These are phyloP conservation scores for Temnothorax unifasciatus DNA, from an alignment of 2,888 invertebrate genomes.

Conservation along the genomic window DNA sequence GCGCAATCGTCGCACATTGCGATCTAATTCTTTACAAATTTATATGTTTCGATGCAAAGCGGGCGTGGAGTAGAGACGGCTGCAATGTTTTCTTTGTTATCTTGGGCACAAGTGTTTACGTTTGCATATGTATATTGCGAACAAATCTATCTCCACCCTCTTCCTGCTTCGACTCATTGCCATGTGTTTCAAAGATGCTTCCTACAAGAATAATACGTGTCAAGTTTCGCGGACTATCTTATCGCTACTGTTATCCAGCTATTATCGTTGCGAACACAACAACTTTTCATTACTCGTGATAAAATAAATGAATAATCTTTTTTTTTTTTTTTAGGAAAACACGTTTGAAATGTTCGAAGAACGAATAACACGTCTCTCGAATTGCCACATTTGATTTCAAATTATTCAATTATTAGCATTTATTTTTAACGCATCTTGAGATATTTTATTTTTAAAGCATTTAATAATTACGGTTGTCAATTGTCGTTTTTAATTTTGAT, in stretches of 20 bases:
- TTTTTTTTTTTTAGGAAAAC: neutral
- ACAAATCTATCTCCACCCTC: conserved; percentile 65
- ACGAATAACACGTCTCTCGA: too few species aligned
- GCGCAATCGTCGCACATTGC: neutral
- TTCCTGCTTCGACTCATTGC: conserved; percentile 68
- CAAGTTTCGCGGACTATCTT: conserved; percentile 64
- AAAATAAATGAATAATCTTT: neutral
- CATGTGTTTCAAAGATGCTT: conserved; percentile 69
- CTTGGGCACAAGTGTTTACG: neutral
- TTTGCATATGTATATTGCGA: conserved; percentile 22
- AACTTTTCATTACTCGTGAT: conserved; percentile 22
- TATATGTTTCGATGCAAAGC: neutral
- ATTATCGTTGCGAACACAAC: conserved; percentile 1
- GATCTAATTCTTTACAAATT: neutral
- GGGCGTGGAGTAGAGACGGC: neutral
- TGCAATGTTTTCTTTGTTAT: conserved; percentile 1
- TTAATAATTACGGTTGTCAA: neutral
- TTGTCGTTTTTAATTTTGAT: conserved; percentile 1
- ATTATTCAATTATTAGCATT: neutral
- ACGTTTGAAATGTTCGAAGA: neutral
- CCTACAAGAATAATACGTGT: conserved; percentile 55
- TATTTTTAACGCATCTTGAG: neutral
- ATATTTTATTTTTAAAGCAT: neutral
- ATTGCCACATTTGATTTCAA: neutral
- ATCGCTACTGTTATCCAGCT: conserved; percentile 61